Percentiles rank a stretch among this genome's conserved stretches.
These are phyloP conservation scores for Cirrhinus mrigala DNA, from an alignment of 2,797 vertebrate genomes.

Conservation along the genomic window DNA sequence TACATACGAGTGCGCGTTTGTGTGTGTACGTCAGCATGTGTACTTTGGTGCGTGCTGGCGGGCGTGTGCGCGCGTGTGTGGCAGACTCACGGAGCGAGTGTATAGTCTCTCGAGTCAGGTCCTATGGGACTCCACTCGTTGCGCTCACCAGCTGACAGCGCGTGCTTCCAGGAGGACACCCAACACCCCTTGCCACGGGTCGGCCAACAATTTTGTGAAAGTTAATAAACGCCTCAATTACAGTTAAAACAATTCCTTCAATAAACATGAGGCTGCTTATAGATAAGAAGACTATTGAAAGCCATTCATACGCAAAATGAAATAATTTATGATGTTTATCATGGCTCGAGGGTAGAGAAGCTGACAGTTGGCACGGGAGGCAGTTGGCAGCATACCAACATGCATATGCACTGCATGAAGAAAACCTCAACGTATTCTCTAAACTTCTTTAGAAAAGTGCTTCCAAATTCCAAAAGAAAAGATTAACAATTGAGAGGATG, in stretches of 20 bases:
- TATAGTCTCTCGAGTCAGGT: slow-evolving; percentile 76
- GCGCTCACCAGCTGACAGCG: slow-evolving; percentile 99
- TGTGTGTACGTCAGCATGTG: slow-evolving; percentile 17
- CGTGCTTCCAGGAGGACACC: slow-evolving; percentile 90
- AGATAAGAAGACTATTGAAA: background rate
- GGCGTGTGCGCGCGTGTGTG: slow-evolving; percentile 58
- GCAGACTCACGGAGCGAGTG: slow-evolving; percentile 73
- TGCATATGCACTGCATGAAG: background rate
- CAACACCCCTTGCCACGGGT: slow-evolving; percentile 84
- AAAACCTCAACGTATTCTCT: background rate
- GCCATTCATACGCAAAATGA: slow-evolving; percentile 18
- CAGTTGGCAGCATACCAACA: background rate
- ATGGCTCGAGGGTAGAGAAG: slow-evolving; percentile 42
- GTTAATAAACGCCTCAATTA: slow-evolving; percentile 84
- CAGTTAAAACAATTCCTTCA: slow-evolving; percentile 44
- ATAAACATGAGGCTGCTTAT: background rate
- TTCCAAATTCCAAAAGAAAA: background rate
- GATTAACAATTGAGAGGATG: too few relatives aligned
- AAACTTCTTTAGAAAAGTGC: background rate
- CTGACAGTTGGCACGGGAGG: slow-evolving; percentile 34
- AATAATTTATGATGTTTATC: slow-evolving; percentile 23
- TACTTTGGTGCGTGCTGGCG: slow-evolving; percentile 48
- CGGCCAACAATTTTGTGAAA: slow-evolving; percentile 83
- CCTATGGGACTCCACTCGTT: slow-evolving; percentile 85
- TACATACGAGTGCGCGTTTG: slow-evolving; percentile 37